phyloP scores from a whole-genome alignment of 1,140 invertebrate species.

The Helicoverpa armigera region DNA sequence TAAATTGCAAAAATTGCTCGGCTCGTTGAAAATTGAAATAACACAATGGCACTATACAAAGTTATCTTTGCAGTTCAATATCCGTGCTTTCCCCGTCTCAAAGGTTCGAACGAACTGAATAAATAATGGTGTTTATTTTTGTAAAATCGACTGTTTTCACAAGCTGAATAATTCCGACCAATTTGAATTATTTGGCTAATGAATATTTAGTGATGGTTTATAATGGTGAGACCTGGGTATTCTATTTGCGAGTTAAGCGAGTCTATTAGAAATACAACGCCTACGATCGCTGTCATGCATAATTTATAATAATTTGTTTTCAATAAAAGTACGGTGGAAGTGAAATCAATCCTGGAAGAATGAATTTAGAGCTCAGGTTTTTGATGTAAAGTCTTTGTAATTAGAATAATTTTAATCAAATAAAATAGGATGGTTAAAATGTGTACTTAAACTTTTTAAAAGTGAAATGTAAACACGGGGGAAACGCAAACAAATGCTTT shows the following conservation, averaged over 20 bases:
- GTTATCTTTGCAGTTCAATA: constrained; percentile 25
- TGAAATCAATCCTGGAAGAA: background rate
- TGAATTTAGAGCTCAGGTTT: background rate
- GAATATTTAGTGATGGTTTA: constrained; percentile 47
- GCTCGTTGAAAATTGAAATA: constrained; percentile 12
- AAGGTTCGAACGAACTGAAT: constrained; percentile 42
- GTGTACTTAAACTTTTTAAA: background rate
- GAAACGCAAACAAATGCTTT: background rate
- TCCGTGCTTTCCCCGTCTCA: constrained; percentile 5
- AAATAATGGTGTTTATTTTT: constrained; percentile 52
- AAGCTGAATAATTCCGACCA: constrained; percentile 45
- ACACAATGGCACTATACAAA: background rate
- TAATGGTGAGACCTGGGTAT: constrained; percentile 27
- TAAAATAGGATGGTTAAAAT: background rate
- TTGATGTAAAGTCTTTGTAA: background rate
- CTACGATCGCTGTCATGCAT: constrained; percentile 23
- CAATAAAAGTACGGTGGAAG: constrained; percentile 17
- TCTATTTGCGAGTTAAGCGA: constrained; percentile 23
- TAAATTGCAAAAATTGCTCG: background rate
- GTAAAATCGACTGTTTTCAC: constrained; percentile 41
- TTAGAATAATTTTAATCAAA: background rate
- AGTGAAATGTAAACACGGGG: background rate
- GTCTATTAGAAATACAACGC: constrained; percentile 24
- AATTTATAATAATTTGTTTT: constrained; percentile 32
- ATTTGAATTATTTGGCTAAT: constrained; percentile 47